Base-by-base conservation (phyloP, 2,888 invertebrate species). In the Perizoma affinitatum region DNA sequence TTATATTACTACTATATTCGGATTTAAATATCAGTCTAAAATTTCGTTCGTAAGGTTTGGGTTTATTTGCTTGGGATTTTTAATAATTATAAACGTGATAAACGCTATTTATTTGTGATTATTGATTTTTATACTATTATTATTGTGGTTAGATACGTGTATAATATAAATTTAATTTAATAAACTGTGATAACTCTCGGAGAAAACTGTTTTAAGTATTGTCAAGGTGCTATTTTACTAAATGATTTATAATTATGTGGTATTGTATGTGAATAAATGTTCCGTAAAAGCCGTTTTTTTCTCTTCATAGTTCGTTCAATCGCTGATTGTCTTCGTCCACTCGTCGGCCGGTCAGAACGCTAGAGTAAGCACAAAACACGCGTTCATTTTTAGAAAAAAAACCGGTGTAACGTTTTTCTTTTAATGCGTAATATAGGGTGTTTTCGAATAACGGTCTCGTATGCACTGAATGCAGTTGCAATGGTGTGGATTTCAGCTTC, bases 391-490 rank as follows among this genome's bases (percentile, higher is more conserved):
- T 44, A 52, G 57, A 4, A 38, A 59, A 59, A 56, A 36, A 57
- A 65, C 65, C 46, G 52, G 48, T 52, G 9, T 56, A 57, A 64
- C 49, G 61, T 58, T 65, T 63, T 58, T n/a, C n/a, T n/a, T 51
- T 51, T 33, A 53, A 61, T 63, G 61, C 65, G 58, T 61, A 66
- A 59, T 70, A 65, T 69, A 74, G 44, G 74, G 77, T 75, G 71
- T 76, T 80, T 82, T 79, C 73, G 75, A 66, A 47, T 52, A 72
- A 81, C 85, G 89, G 79, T 81, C 80, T 75, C 73, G 80, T 76
- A 82, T 92, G 91, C 91, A 91, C 90, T 92, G 89, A 78, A 88
- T 92, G 91, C 92, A 92, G 86, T 88, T 90, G 91, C 90, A 90
- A 77, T 74, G 78, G 46, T 46, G 46, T 41, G 40, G 46, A 64